A percentile compares a stretch with the other conserved stretches of the same genome.
phyloP scores from a whole-genome alignment of 2,888 invertebrate genomes.

The Limnephilus rhombicus region DNA sequence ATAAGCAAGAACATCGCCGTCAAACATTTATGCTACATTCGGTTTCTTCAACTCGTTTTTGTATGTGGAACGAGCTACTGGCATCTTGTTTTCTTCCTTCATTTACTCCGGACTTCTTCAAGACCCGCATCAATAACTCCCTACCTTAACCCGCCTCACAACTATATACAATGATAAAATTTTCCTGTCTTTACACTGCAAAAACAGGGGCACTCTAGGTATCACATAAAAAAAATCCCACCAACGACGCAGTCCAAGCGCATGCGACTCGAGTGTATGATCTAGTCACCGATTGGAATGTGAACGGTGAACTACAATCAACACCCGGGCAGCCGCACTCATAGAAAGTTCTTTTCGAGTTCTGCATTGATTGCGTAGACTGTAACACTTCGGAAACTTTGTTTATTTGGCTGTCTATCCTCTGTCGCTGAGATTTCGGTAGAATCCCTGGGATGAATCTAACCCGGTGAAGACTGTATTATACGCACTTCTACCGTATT shows the following conservation, averaged over 20 bases:
- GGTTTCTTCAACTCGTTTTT: no score
- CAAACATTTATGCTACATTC: background rate
- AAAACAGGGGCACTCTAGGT: no score
- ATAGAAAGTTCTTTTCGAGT: background rate
- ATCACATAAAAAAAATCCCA: no score
- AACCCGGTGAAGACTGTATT: slow-evolving; percentile 69
- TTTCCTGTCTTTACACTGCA: no score
- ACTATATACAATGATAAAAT: no score
- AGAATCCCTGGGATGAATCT: slow-evolving; percentile 68
- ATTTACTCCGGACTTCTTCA: no score
- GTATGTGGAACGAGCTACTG: no score
- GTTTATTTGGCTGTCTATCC: background rate
- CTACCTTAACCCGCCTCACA: no score
- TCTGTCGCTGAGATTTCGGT: background rate
- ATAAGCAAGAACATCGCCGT: background rate
- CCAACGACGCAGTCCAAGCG: background rate
- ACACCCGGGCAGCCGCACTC: background rate
- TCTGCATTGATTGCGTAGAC: background rate
- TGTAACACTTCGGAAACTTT: background rate
- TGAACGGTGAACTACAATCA: background rate
- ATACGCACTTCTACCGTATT: slow-evolving; percentile 67
- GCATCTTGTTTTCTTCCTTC: no score
- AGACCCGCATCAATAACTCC: no score
- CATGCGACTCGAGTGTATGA: background rate
- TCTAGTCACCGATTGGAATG: background rate